A percentile compares a stretch with the other conserved stretches of the same genome.
These are phyloP conservation scores for Xestia sexstrigata DNA, from an alignment of 2,888 invertebrate genomes.

Conservation along the genomic window DNA sequence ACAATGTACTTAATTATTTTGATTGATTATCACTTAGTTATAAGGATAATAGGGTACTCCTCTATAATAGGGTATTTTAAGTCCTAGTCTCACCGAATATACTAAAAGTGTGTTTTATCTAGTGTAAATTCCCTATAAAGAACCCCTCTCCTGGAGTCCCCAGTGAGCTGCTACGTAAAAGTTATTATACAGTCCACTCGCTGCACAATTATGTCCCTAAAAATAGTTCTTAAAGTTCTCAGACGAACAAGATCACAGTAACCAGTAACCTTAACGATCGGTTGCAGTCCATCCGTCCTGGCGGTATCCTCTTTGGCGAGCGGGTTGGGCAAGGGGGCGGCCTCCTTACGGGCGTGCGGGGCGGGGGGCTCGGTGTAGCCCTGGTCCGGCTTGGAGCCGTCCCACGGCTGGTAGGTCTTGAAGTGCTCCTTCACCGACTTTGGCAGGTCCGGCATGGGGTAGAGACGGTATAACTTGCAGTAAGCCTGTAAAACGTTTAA, in stretches of 20 bases:
- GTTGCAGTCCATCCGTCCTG: constrained; percentile 68
- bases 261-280: constrained; percentile 41
- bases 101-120: too few relatives aligned
- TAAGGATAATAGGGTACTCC: too few relatives aligned
- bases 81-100: too few relatives aligned
- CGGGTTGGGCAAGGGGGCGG: constrained; percentile 20
- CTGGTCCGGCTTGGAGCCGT: constrained; percentile 73
- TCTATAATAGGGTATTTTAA: too few relatives aligned
- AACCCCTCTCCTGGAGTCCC: too few relatives aligned
- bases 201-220: too few relatives aligned
- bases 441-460: constrained; percentile 82
- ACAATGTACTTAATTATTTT: too few relatives aligned
- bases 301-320: constrained; percentile 27
- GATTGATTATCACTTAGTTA: too few relatives aligned
- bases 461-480: constrained; percentile 82
- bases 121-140: too few relatives aligned
- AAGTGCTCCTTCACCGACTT: constrained; percentile 78
- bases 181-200: too few relatives aligned
- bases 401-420: constrained; percentile 75
- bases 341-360: constrained; percentile 50
- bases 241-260: neutral
- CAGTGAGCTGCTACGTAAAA: too few relatives aligned
- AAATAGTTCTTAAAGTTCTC: neutral
- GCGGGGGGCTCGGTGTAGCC: constrained; percentile 66
- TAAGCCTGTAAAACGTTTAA: constrained; percentile 74